Conservation (phyloP, 2,888 invertebrate species). For the Polydrusus pterygomalis region DNA sequence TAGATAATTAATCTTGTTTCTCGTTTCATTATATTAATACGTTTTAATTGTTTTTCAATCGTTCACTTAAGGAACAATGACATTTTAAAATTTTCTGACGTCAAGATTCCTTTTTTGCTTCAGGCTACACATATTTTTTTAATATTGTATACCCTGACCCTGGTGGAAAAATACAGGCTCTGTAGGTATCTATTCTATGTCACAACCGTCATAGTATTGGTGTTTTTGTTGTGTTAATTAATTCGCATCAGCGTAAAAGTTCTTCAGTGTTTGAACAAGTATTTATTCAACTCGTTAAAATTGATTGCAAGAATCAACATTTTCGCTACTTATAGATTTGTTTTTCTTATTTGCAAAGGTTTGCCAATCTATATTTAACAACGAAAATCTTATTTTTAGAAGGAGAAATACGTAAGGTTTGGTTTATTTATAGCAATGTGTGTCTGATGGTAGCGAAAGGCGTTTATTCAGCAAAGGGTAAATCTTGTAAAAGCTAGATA, state of each 20-base stretch:
- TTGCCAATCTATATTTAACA: constrained; percentile 31
- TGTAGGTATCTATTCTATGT: constrained; percentile 2
- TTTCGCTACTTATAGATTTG: constrained; percentile 20
- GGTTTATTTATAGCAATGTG: too few species aligned
- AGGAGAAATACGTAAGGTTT: background rate
- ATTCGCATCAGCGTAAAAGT: constrained; percentile 21
- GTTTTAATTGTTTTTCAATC: background rate
- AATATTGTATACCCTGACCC: background rate
- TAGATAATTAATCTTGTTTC: constrained; percentile 4
- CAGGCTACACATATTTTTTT: background rate
- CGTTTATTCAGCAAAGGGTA: too few species aligned
- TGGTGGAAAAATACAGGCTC: constrained; percentile 20
- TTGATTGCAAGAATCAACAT: constrained; percentile 12
- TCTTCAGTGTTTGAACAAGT: constrained; percentile 6
- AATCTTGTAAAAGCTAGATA: too few species aligned
- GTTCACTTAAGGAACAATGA: background rate
- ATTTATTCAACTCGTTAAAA: constrained; percentile 7
- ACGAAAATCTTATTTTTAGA: constrained; percentile 25
- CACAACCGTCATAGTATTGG: constrained; percentile 2
- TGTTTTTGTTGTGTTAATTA: constrained; percentile 8
- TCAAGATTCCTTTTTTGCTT: background rate
- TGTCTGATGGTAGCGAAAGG: background rate
- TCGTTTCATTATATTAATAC: constrained; percentile 1
- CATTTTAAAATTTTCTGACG: constrained; percentile 15
- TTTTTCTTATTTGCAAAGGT: constrained; percentile 21